phyloP scores from a whole-genome alignment of 2,888 invertebrate species.

The Icerya purchasi region DNA sequence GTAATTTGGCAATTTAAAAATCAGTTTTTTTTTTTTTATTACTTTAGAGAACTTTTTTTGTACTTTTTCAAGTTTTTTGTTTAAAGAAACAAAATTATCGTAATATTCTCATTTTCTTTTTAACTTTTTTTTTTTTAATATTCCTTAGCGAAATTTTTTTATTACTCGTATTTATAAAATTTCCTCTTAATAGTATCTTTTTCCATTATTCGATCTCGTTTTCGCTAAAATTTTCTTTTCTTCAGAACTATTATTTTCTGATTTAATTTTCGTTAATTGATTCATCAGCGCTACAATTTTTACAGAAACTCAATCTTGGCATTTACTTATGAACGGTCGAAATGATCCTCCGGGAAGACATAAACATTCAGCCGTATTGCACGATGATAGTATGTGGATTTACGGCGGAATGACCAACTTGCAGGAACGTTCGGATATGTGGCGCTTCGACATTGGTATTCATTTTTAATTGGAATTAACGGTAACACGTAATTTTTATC shows the following conservation, averaged over 20 bases:
- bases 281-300: slow-evolving; percentile 4
- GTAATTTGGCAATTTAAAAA: no score
- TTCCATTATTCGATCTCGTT: not conserved
- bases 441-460: slow-evolving; percentile 51
- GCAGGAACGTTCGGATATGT: slow-evolving; percentile 50
- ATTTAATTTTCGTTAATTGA: not conserved
- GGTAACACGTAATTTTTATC: no score
- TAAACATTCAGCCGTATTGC: slow-evolving; percentile 62
- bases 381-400: slow-evolving; percentile 59
- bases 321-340: slow-evolving; percentile 32
- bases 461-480: no score
- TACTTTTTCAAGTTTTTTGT: no score
- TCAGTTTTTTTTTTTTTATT: no score
- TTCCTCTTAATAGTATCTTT: not conserved
- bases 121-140: no score
- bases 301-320: slow-evolving; percentile 64
- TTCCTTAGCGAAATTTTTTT: no score
- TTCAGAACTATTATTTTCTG: slow-evolving; percentile 2
- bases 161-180: no score
- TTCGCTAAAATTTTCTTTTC: not conserved
- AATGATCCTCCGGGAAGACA: slow-evolving; percentile 34
- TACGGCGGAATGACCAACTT: slow-evolving; percentile 77
- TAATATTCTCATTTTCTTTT: no score
- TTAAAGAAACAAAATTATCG: no score
- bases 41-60: no score